Conservation (phyloP, 1,140 invertebrate species). For the Macrobrachium nipponense region DNA sequence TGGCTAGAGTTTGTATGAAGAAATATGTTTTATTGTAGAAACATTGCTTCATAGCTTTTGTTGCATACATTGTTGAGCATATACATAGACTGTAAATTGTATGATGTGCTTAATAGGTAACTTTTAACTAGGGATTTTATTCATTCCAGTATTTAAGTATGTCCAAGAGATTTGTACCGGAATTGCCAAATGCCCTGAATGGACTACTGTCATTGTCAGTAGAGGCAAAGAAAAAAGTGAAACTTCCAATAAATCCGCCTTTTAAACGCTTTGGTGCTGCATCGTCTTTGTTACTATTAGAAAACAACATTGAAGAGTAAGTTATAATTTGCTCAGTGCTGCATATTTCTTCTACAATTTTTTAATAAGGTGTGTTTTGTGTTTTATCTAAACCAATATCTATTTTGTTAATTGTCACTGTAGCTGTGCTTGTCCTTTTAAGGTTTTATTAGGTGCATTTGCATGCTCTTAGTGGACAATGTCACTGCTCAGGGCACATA, state of each 20-base stretch:
- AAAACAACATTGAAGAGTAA: slow-evolving; percentile 20
- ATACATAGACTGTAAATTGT: not conserved
- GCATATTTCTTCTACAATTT: too few relatives aligned
- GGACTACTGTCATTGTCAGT: slow-evolving; percentile 43
- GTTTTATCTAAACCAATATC: too few relatives aligned
- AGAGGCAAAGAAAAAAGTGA: slow-evolving; percentile 16
- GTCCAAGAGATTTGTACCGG: slow-evolving; percentile 45
- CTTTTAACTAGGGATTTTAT: not conserved
- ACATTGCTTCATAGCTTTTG: too few relatives aligned
- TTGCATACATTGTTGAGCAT: too few relatives aligned
- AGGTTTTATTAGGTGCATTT: too few relatives aligned
- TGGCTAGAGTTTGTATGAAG: too few relatives aligned
- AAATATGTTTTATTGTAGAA: too few relatives aligned
- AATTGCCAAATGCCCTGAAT: slow-evolving; percentile 45
- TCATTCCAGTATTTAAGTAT: slow-evolving; percentile 42
- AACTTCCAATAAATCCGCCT: slow-evolving; percentile 43
- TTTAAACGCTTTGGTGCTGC: slow-evolving; percentile 45
- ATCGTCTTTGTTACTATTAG: slow-evolving; percentile 32
- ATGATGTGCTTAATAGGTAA: not conserved
- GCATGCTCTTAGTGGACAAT: too few relatives aligned
- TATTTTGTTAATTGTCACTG: too few relatives aligned
- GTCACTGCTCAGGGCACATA: too few relatives aligned
- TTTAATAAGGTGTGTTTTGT: too few relatives aligned
- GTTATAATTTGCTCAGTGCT: not conserved
- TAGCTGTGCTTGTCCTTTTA: too few relatives aligned